Base-by-base conservation (phyloP, 2,797 vertebrate species). In the Phoebastria nigripes region DNA sequence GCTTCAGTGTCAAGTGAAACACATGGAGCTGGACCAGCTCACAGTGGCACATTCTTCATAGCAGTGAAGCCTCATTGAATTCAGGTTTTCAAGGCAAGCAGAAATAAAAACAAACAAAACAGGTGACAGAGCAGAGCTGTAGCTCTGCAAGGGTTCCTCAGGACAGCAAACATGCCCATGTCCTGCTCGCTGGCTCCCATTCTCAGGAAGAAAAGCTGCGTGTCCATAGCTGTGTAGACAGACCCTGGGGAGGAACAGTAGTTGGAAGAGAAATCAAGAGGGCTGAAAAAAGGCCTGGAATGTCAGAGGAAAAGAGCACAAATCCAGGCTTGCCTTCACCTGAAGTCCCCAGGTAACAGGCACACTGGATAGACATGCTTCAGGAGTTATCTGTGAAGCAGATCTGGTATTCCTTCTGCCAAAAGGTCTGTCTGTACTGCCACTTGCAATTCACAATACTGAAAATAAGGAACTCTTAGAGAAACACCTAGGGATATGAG, bases 141-240 rank as follows among this genome's bases (percentile, higher is more conserved):
- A 54, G 69, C 65, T 49, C 82, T n/a, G 49, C 46, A 67, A 14
- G 21, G 12, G 16, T 5, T 89, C 17, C 72, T 66, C 35, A 29
- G 74, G 28, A 42, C 25, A 73, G 31, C 24, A 62, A 47, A 77
- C 21, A 25, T 7, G 65, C 11, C 46, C n/a, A 3, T 0, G 5
- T 39, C 42, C 58, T 61, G 49, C 31, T 31, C 1, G 3, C 29
- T 52, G 35, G 35, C 54, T 78, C 22, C 80, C 3, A 3, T 4
- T 46, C 54, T 42, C 21, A 51, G 42, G 7, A 26, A 22, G 20
- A 46, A 61, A 41, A 25, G 33, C 54, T 62, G 54, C 0, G 0
- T 2, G 20, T 15, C 52, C 56, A 19, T 9, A 42, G 78, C 18
- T 69, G 31, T 12, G 72, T 14, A 37, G 25, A 42, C 21, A 59